Evolutionary conservation across 2,797 vertebrate genomes (phyloP), one percentile per base, ranked within the genome.

Genomic region (Molossus molossus): DNA sequence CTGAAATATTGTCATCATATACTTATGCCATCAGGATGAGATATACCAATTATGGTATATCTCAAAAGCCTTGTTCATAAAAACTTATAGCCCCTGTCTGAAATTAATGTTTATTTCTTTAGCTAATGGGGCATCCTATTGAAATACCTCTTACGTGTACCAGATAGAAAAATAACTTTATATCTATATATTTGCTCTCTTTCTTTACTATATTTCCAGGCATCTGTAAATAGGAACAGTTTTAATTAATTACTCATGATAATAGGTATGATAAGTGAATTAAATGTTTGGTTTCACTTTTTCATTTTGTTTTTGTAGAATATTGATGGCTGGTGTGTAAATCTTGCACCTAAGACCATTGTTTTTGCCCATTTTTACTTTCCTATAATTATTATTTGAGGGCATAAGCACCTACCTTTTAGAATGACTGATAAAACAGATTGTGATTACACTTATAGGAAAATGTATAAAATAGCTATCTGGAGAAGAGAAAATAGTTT

Each of bases 311-410:
- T 93, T 91, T 96, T 70, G 12, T 79, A 89, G 55, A 77, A 55
- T 45, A 4, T 27, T 37, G 6, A 82, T 45, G 50, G 62, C 27
- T 48, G 69, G 3, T 50, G 1, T 65, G 5, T 81, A 67, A 77
- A 10, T 80, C 6, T 84, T 57, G 37, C 65, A 60, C 11, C 11
- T 70, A 65, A n/a, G 2, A 87, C 55, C 18, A 84, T 17, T 14
- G 1, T 40, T 33, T 10, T 62, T 77, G 21, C 1, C 3, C 2
- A 9, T 87, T 90, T 91, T 73, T 48, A 21, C 17, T 50, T 84
- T 90, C 25, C 77, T 69, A 64, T 60, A 73, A 55, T 89, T 91
- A 91, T 18, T 89, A 79, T 53, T 73, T 29, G 18, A 65, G 45
- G 55, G 0, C 6, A 20, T 72, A 60, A 90, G 80, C 27, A 55